Evolutionary conservation across 2,888 invertebrate species (phyloP), one percentile per base, ranked within the genome.

Genomic region (Caenorhabditis sp.): DNA sequence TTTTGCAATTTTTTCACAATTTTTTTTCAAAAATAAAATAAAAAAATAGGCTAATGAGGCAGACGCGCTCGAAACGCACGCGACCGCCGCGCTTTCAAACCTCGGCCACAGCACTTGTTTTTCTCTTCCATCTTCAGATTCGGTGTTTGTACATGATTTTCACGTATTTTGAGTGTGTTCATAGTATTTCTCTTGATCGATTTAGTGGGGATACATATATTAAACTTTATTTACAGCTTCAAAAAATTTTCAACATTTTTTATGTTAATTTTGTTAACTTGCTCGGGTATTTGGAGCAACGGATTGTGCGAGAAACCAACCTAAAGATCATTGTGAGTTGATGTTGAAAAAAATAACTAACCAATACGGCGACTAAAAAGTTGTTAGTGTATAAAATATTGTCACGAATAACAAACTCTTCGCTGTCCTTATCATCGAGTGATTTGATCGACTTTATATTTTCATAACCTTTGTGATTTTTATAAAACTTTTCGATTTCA

Each of bases 61-160:
- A 71, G 70, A 63, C 62, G 62, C 66, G 70, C 62, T 66, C 70
- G 17, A 59, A 66, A 65, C 61, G 53, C 26, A 55, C 55, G 55
- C 55, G 26, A 24, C 21, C 55, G 55, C 55, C 21, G 14, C 55
- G 55, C 55, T 26, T 12, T 26, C 5, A 26, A 26, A 26, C 17
- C 55, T 55, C 12, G 51, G 51, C 51, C 51, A 51, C 21, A 23
- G 2, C 14, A 3, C 17, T 3, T 14, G 14, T 43, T 14, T 43
- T 43, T 17, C 17, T 43, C 43, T 10, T 6, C 43, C 43, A 43
- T 17, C 8, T 17, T 5, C 43, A 17, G 43, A 10, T 43, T 43
- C 43, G 14, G 43, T 2, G 17, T 14, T 10, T 17, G 14, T 12
- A 17, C 12, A 3, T 17, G 17, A 43, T 43, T 43, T 43, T 43